Percentiles rank a stretch among this genome's conserved stretches.
phyloP scores from a whole-genome alignment of 2,888 invertebrate genomes.

The Luperina testacea region DNA sequence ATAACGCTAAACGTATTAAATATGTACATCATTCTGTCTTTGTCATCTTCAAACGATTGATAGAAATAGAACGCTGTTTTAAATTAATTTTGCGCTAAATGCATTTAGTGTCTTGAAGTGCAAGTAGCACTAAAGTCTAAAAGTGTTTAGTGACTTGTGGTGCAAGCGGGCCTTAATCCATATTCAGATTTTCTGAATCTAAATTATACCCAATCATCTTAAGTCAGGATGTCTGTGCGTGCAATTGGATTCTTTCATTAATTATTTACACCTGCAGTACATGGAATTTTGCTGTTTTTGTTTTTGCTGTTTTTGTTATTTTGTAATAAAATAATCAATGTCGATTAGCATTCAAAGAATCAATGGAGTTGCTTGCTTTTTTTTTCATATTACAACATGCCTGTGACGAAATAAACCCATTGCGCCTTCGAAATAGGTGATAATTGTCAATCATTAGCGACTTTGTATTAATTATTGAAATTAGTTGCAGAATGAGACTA shows the following conservation, averaged over 20 bases:
- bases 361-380: conserved; percentile 1
- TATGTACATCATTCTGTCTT: background rate
- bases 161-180: too few relatives aligned
- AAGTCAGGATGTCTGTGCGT: background rate
- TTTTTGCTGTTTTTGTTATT: conserved; percentile 17
- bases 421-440: conserved; percentile 35
- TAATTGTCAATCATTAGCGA: conserved; percentile 46
- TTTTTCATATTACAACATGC: background rate
- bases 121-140: too few relatives aligned
- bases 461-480: conserved; percentile 45
- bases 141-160: too few relatives aligned
- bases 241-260: conserved; percentile 4
- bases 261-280: background rate
- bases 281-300: conserved; percentile 5
- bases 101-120: too few relatives aligned
- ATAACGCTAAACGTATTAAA: background rate
- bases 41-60: background rate
- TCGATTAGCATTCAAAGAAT: conserved; percentile 7
- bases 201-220: background rate
- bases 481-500: conserved; percentile 33
- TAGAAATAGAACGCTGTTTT: background rate
- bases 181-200: too few relatives aligned
- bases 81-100: background rate
- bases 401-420: conserved; percentile 32
- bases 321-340: background rate